These are phyloP conservation scores for Adoxophyes honmai DNA, from an alignment of 1,140 invertebrate genomes.

Conservation along the genomic window DNA sequence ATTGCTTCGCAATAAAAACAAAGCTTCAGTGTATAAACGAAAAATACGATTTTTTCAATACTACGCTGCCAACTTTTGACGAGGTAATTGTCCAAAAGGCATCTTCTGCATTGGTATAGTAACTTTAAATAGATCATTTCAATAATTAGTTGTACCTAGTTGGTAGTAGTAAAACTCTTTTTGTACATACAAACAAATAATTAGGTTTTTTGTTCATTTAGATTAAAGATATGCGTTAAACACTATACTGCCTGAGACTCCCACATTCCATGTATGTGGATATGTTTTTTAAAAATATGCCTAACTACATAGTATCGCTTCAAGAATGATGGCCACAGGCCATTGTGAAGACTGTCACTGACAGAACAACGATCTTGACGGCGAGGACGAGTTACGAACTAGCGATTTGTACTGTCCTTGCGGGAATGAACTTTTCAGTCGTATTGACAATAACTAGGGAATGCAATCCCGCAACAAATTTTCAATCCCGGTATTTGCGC, in stretches of 20 bases:
- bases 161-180: too few species aligned
- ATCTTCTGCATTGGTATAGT: too few species aligned
- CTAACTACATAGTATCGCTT: background rate
- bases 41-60: too few species aligned
- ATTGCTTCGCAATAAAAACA: too few species aligned
- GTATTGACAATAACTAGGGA: background rate
- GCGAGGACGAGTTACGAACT: background rate
- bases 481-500: too few species aligned
- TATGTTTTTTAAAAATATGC: background rate
- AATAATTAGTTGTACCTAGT: too few species aligned
- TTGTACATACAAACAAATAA: too few species aligned
- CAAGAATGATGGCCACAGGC: background rate
- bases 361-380: background rate
- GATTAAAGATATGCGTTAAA: background rate
- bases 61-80: too few species aligned
- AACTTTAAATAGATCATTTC: too few species aligned
- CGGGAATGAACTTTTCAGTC: background rate
- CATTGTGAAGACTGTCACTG: background rate
- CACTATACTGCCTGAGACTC: background rate
- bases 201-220: background rate
- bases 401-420: background rate
- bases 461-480: too few species aligned
- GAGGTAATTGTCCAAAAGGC: too few species aligned
- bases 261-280: background rate
- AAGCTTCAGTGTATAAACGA: too few species aligned